phyloP scores from a whole-genome alignment of 2,797 vertebrate genomes.

The Alectoris magna region DNA sequence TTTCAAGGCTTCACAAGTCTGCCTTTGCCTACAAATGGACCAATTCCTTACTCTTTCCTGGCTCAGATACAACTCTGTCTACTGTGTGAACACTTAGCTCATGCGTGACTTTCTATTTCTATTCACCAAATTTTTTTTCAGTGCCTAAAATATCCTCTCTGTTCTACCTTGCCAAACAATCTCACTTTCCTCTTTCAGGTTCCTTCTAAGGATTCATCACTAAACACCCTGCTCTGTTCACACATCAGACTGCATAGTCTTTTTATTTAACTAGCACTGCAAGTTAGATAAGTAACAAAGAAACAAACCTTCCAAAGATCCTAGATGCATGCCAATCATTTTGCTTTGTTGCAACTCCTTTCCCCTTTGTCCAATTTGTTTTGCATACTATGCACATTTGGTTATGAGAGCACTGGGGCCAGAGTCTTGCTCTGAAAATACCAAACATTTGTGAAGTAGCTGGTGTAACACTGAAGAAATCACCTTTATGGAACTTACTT shows the following conservation, averaged over 20 bases:
- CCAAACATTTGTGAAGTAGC: neutral
- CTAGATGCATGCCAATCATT: neutral
- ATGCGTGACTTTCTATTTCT: constrained; percentile 5
- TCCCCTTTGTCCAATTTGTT: neutral
- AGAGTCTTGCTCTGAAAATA: neutral
- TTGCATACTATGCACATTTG: neutral
- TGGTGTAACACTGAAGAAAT: neutral
- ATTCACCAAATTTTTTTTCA: neutral
- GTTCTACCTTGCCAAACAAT: neutral
- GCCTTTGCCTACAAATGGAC: neutral
- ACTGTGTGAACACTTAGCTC: neutral
- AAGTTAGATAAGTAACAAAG: neutral
- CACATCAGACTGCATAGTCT: neutral
- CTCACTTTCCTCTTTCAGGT: neutral
- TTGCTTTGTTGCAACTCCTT: neutral
- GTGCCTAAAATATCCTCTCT: constrained; percentile 1
- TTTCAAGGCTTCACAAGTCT: constrained; percentile 5
- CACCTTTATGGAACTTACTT: neutral
- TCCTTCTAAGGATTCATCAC: neutral
- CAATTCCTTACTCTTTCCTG: neutral
- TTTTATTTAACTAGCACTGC: neutral
- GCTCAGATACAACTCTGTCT: neutral
- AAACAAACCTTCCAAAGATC: neutral
- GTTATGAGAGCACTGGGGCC: neutral
- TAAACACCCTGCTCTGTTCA: neutral